Conservation (phyloP, 2,888 invertebrate species). For the Apoderus coryli region DNA sequence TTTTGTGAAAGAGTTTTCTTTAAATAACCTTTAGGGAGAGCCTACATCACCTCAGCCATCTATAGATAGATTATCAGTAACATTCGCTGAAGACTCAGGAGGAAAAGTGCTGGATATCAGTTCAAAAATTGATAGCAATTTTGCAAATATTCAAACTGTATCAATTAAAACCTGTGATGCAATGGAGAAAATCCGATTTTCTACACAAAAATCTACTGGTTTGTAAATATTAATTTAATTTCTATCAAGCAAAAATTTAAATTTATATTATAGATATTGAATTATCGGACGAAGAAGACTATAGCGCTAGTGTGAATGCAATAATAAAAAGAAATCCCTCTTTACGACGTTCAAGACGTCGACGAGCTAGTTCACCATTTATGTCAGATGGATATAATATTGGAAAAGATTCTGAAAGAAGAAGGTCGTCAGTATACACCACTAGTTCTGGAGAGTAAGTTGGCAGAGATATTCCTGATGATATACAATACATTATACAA, state of each 20-base stretch:
- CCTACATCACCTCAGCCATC: conserved; percentile 55
- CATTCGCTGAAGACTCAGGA: conserved; percentile 47
- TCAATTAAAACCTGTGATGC: conserved; percentile 14
- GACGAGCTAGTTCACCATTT: conserved; percentile 47
- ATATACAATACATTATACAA: too few relatives aligned
- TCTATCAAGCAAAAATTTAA: too few relatives aligned
- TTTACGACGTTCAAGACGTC: conserved; percentile 51
- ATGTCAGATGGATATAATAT: conserved; percentile 28
- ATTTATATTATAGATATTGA: conserved; percentile 30
- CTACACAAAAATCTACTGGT: conserved; percentile 13
- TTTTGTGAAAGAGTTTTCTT: too few relatives aligned
- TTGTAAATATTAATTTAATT: too few relatives aligned
- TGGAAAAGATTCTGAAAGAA: conserved; percentile 32
- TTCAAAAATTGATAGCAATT: too few relatives aligned
- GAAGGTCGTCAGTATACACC: conserved; percentile 64
- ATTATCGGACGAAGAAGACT: conserved; percentile 66
- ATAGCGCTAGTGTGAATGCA: conserved; percentile 72
- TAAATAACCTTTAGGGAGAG: conserved; percentile 36
- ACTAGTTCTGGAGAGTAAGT: conserved; percentile 78
- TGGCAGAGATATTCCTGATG: too few relatives aligned
- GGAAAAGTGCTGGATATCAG: too few relatives aligned
- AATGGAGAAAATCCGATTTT: conserved; percentile 27
- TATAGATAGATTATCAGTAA: conserved; percentile 55
- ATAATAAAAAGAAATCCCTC: conserved; percentile 70
- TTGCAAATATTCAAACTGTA: too few relatives aligned